Percentiles rank a stretch among this genome's conserved stretches.
phyloP scores from a whole-genome alignment of 2,888 invertebrate species.

The Himalopsyche anomala region DNA sequence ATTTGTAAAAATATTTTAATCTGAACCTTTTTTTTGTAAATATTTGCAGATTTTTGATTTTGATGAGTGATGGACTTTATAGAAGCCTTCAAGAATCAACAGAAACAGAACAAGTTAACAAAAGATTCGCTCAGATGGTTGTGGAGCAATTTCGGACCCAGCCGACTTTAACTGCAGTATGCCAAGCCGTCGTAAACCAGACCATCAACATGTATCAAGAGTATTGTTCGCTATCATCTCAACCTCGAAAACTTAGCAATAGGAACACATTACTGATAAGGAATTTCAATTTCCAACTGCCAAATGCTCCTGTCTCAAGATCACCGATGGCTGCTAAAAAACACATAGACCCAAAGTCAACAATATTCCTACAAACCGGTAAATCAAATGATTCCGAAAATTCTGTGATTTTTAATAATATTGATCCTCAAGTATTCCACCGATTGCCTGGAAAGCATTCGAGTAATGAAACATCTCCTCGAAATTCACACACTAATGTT shows the following conservation, averaged over 20 bases:
- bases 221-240: slow-evolving; percentile 79
- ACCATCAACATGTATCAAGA: slow-evolving; percentile 90
- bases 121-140: slow-evolving; percentile 86
- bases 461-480: slow-evolving; percentile 64
- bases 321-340: slow-evolving; percentile 52
- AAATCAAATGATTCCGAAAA: slow-evolving; percentile 46
- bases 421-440: slow-evolving; percentile 52
- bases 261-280: slow-evolving; percentile 91
- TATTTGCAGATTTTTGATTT: slow-evolving; percentile 82
- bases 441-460: slow-evolving; percentile 54
- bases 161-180: slow-evolving; percentile 87
- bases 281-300: slow-evolving; percentile 89
- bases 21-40: slow-evolving; percentile 35
- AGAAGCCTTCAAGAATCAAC: slow-evolving; percentile 88
- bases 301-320: slow-evolving; percentile 74
- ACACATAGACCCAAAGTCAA: slow-evolving; percentile 43
- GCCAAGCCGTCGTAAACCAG: slow-evolving; percentile 90
- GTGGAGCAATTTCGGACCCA: slow-evolving; percentile 90
- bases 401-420: slow-evolving; percentile 40
- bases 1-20: background rate
- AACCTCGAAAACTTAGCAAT: slow-evolving; percentile 81
- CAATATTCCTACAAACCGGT: slow-evolving; percentile 38
- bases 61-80: slow-evolving; percentile 92
- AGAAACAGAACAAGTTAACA: slow-evolving; percentile 86
- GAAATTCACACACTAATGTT: slow-evolving; percentile 65